Evolutionary conservation across 1,140 invertebrate species (phyloP).

Genomic region (Brachionus sp.): DNA sequence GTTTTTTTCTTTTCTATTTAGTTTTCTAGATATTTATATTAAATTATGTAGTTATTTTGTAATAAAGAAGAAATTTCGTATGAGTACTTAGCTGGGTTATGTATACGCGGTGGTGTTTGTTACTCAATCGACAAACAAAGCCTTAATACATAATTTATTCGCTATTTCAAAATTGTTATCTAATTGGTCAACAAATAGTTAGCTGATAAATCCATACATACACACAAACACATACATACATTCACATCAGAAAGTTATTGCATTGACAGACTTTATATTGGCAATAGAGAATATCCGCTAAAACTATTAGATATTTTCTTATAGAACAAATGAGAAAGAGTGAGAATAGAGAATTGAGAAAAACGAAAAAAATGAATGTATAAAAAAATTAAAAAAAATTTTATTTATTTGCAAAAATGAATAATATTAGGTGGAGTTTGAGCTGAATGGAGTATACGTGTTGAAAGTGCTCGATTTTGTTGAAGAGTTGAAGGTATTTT

Average conservation of each 20-base stretch:
- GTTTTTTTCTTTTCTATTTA: neutral
- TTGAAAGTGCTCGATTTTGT: neutral
- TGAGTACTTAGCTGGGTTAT: neutral
- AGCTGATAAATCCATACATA: too few species aligned
- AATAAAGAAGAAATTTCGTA: neutral
- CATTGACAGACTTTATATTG: too few species aligned
- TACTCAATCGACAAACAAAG: neutral
- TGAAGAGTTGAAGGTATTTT: slow-evolving; percentile 32
- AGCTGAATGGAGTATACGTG: neutral
- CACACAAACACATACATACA: too few species aligned
- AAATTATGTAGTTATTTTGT: slow-evolving; percentile 9
- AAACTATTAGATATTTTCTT: neutral
- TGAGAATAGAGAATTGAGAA: neutral
- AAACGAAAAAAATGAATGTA: neutral
- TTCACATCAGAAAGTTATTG: too few species aligned
- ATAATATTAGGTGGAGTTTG: slow-evolving; percentile 8
- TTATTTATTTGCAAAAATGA: neutral
- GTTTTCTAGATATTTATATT: slow-evolving; percentile 21
- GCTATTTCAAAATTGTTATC: neutral
- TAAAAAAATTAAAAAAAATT: slow-evolving; percentile 18
- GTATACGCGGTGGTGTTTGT: neutral
- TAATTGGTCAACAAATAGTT: too few species aligned
- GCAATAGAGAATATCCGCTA: too few species aligned
- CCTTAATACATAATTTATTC: neutral
- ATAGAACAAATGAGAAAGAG: neutral